Percentiles rank a stretch among this genome's conserved stretches.
Conservation (phyloP, 2,888 invertebrate genomes). For the Drosophila recens region DNA sequence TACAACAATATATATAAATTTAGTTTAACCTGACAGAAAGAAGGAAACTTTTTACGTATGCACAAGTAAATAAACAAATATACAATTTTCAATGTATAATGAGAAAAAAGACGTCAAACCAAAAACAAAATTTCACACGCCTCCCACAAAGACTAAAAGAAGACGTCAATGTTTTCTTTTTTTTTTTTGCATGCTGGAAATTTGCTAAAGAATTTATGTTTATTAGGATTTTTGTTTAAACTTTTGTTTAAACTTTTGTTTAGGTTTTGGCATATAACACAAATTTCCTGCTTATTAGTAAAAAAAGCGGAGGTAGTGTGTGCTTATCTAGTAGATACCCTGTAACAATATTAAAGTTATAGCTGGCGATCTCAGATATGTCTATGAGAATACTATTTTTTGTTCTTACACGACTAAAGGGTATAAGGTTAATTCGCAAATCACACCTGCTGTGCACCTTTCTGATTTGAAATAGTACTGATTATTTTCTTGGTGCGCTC, state of each 20-base stretch:
- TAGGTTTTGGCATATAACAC: slow-evolving; percentile 8
- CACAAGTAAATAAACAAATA: background rate
- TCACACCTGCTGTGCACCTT: slow-evolving; percentile 13
- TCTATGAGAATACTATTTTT: background rate
- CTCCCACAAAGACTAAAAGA: slow-evolving; percentile 10
- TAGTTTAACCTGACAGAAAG: slow-evolving; percentile 6
- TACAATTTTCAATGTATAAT: slow-evolving; percentile 1
- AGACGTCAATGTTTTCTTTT: slow-evolving; percentile 13
- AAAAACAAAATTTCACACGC: slow-evolving; percentile 33
- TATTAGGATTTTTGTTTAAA: slow-evolving; percentile 20
- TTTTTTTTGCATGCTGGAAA: slow-evolving; percentile 29
- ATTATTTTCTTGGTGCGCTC: slow-evolving; percentile 12
- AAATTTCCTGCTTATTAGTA: slow-evolving; percentile 8
- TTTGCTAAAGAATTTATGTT: slow-evolving; percentile 31
- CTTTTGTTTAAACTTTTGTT: slow-evolving; percentile 13
- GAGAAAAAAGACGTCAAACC: background rate
- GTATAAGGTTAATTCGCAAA: background rate
- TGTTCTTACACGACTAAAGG: background rate
- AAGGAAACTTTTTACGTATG: background rate
- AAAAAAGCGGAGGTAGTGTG: background rate
- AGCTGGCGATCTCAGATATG: background rate
- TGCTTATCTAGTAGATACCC: background rate
- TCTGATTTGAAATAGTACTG: background rate
- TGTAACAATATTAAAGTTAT: background rate
- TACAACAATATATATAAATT: slow-evolving; percentile 15